Evolutionary conservation across 2,888 invertebrate species (phyloP).

Genomic region (Idaea aversata): DNA sequence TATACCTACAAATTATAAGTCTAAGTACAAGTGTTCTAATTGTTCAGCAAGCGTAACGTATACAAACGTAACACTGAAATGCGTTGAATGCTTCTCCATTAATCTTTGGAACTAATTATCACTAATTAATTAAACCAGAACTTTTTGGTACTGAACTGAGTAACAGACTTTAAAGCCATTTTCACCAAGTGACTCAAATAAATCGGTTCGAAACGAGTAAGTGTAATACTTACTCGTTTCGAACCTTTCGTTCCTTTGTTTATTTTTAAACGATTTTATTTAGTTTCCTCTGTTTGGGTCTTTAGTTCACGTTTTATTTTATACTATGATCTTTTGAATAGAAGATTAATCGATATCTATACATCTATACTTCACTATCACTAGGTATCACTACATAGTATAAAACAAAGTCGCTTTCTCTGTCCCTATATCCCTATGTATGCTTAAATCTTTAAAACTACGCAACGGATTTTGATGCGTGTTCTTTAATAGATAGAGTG

Average conservation of each 20-base stretch:
- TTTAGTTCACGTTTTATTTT: not conserved
- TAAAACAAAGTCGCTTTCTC: no score
- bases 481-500: no score
- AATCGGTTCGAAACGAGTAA: no score
- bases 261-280: not conserved
- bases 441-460: no score
- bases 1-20: not conserved
- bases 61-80: slow-evolving; percentile 39
- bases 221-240: no score
- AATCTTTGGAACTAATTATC: not conserved
- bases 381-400: no score
- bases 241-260: no score
- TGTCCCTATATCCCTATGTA: no score
- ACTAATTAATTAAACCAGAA: not conserved
- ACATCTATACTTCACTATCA: no score
- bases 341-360: no score
- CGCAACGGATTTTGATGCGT: no score
- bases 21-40: slow-evolving; percentile 40
- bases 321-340: no score
- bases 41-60: slow-evolving; percentile 47
- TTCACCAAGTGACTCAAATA: not conserved
- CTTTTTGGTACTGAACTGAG: not conserved
- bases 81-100: not conserved
- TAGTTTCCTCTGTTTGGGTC: not conserved
- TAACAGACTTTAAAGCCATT: not conserved